Evolutionary conservation across 2,888 invertebrate genomes (phyloP).

Genomic region (Ophion slaviceki): DNA sequence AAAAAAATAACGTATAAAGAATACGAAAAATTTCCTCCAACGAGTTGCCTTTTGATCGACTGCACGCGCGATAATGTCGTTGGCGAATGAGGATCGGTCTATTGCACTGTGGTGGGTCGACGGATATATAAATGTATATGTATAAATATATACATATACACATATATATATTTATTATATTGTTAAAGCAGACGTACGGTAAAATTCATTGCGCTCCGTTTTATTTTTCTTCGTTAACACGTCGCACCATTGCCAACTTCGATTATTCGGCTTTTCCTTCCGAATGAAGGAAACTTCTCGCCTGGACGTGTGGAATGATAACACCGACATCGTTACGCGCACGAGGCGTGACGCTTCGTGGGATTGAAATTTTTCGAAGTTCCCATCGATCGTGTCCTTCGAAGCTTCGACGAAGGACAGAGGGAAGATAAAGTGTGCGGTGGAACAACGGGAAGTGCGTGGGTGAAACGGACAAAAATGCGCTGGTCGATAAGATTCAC

Average conservation of each 20-base stretch:
- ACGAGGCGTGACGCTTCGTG: not conserved
- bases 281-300: not conserved
- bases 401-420: not conserved
- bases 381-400: too few species aligned
- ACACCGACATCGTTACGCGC: not conserved
- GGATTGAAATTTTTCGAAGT: not conserved
- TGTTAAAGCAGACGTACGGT: not conserved
- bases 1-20: conserved; percentile 35
- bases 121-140: conserved; percentile 1
- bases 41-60: conserved; percentile 82
- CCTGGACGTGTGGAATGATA: not conserved
- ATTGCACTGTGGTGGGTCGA: conserved; percentile 43
- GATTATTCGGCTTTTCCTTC: not conserved
- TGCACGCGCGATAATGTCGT: conserved; percentile 70
- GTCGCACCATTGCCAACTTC: not conserved
- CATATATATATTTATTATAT: not conserved
- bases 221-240: not conserved
- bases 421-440: not conserved
- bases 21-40: conserved; percentile 76
- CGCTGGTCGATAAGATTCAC: not conserved
- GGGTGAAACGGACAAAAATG: conserved; percentile 3
- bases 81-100: conserved; percentile 65
- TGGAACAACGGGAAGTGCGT: not conserved
- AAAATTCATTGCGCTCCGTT: conserved; percentile 6
- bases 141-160: too few species aligned